Evolutionary conservation across 2,888 invertebrate species (phyloP), one percentile per base, ranked within the genome.

Genomic region (Torymus aiolomorphi): DNA sequence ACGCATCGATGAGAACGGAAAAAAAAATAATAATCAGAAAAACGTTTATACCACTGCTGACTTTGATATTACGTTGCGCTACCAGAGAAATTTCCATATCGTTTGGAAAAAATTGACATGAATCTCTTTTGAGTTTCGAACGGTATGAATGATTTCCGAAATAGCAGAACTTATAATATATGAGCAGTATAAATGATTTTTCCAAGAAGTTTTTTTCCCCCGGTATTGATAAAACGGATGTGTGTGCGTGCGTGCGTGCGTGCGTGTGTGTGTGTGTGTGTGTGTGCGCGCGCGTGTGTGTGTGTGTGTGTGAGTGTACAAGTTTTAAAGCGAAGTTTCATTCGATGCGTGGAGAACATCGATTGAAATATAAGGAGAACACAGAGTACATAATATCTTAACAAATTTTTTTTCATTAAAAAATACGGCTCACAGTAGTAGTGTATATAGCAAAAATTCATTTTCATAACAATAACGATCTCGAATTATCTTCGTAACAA

Each of bases 321-420:
- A 52, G 63, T 16, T 62, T 63, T 56, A 56, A 62, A 77, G 65
- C 24, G 59, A 56, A 5, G 18, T 66, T 72, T 49, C 42, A 13
- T 20, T 61, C 59, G 74, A 42, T 18, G 66, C 51, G 14, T 12
- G 10, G 16, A 5, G 1, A 49, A 52, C 51, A 66, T 75, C 70
- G 73, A 65, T 11, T 66, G 66, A 78, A 78, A 8, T 42, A 57
- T 49, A 69, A 73, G 49, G 18, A 72, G 62, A 69, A 70, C 73
- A 52, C 67, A 76, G 77, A 74, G n/a, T 77, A 77, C 59, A 77
- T 56, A 62, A 71, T 54, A 72, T 66, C 69, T 73, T 72, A 77
- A 80, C 63, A 77, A 77, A 77, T 74, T 70, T 80, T 62, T 70
- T 80, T 62, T 69, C 56, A 14, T 80, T 76, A 80, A 80, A 76